phyloP scores from a whole-genome alignment of 2,797 vertebrate genomes.

The Sebastes vulpes region DNA sequence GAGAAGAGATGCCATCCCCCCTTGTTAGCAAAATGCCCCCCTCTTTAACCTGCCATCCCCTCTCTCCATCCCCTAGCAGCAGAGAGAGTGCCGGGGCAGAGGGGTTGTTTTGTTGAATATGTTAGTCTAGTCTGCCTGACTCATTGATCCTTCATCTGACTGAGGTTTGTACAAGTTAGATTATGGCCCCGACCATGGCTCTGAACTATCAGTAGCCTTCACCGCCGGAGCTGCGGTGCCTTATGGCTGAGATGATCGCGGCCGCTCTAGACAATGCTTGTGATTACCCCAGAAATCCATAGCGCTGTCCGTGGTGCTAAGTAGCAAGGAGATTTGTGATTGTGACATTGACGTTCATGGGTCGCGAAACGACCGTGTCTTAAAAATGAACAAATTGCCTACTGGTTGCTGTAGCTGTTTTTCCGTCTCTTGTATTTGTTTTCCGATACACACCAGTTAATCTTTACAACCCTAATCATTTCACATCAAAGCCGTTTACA shows the following conservation, averaged over 20 bases:
- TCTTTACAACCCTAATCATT: background rate
- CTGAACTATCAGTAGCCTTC: no score
- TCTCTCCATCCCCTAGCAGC: background rate
- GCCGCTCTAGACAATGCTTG: background rate
- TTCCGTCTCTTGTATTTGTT: background rate
- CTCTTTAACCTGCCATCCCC: background rate
- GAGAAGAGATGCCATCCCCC: background rate
- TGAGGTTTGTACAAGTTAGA: background rate
- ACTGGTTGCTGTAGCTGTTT: background rate
- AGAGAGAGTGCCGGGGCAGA: background rate
- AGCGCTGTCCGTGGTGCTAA: no score
- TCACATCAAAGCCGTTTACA: background rate
- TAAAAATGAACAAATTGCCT: no score
- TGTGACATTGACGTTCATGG: no score
- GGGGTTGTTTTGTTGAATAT: background rate
- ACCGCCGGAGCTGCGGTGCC: accelerated
- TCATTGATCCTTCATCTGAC: background rate
- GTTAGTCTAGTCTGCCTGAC: background rate
- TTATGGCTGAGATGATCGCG: background rate
- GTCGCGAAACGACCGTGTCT: no score
- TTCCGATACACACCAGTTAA: background rate
- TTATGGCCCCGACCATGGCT: no score
- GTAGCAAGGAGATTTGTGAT: no score
- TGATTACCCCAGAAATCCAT: background rate
- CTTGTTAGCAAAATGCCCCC: background rate